A percentile compares a stretch with the other conserved stretches of the same genome.
Evolutionary conservation across 2,113 vertebrate species (phyloP).

Genomic region (Scartelaos histophorus): DNA sequence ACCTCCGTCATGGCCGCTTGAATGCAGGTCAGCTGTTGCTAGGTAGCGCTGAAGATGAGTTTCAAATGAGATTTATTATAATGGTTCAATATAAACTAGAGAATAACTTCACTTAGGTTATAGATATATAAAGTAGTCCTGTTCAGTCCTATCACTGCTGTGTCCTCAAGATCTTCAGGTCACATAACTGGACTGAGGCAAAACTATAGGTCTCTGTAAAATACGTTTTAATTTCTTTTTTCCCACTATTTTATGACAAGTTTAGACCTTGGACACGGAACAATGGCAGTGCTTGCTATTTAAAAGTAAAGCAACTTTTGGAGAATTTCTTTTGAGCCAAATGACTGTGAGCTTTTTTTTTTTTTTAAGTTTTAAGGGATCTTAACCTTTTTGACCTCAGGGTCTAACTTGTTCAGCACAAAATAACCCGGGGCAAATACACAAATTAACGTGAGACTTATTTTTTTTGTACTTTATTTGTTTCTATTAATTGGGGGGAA

Average conservation of each 20-base stretch:
- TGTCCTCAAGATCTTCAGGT: slow-evolving; percentile 23
- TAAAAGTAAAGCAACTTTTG: background rate
- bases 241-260: too few relatives aligned
- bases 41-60: slow-evolving; percentile 62
- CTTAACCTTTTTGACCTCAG: background rate
- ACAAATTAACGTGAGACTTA: background rate
- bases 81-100: slow-evolving; percentile 44
- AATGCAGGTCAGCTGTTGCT: slow-evolving; percentile 60
- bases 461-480: too few relatives aligned
- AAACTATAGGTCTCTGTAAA: background rate
- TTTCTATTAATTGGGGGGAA: too few relatives aligned
- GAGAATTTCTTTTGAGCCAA: background rate
- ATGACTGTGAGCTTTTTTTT: background rate
- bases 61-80: slow-evolving; percentile 66
- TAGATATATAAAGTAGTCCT: slow-evolving; percentile 47
- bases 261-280: background rate
- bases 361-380: background rate
- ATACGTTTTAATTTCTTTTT: background rate
- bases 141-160: slow-evolving; percentile 37
- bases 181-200: background rate
- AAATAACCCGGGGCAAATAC: background rate
- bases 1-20: slow-evolving; percentile 45
- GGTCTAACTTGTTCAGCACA: background rate
- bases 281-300: background rate
- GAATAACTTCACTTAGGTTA: slow-evolving; percentile 53